Evolutionary conservation across 2,113 vertebrate genomes (phyloP).

Genomic region (Petromus typicus): DNA sequence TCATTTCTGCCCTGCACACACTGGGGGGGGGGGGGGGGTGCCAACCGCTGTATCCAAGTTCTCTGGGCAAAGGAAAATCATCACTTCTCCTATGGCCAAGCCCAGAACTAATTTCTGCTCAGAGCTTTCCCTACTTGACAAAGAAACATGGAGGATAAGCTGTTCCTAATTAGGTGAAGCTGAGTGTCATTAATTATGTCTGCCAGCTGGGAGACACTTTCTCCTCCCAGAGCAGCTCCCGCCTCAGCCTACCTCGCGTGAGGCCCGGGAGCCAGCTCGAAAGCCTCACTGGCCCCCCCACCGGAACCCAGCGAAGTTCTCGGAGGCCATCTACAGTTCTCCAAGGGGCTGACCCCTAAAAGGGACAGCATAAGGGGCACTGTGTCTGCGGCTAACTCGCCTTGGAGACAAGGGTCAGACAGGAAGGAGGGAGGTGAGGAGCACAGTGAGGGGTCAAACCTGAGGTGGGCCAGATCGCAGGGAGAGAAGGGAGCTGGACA

Average conservation of each 20-base stretch:
- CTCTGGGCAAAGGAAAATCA: neutral
- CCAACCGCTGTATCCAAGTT: neutral
- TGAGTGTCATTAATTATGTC: constrained; percentile 64
- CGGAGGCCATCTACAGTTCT: neutral
- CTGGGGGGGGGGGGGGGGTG: neutral
- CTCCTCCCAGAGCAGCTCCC: constrained; percentile 59
- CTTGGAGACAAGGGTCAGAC: neutral
- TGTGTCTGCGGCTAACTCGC: neutral
- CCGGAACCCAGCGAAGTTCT: neutral
- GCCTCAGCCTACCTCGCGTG: neutral
- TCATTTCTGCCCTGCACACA: neutral
- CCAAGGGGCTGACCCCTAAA: neutral
- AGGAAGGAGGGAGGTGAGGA: neutral
- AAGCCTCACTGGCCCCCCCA: neutral
- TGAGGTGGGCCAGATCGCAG: neutral
- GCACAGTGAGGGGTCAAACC: neutral
- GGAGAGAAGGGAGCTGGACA: neutral
- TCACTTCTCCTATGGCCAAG: constrained; percentile 43
- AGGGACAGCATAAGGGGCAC: neutral
- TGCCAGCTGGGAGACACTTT: constrained; percentile 63
- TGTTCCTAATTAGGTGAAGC: constrained; percentile 55
- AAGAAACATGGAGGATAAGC: constrained; percentile 20
- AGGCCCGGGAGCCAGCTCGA: neutral
- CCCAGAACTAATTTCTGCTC: constrained; percentile 37
- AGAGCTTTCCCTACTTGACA: constrained; percentile 40